phyloP scores from a whole-genome alignment of 2,888 invertebrate genomes.

The Ditula angustiorana region DNA sequence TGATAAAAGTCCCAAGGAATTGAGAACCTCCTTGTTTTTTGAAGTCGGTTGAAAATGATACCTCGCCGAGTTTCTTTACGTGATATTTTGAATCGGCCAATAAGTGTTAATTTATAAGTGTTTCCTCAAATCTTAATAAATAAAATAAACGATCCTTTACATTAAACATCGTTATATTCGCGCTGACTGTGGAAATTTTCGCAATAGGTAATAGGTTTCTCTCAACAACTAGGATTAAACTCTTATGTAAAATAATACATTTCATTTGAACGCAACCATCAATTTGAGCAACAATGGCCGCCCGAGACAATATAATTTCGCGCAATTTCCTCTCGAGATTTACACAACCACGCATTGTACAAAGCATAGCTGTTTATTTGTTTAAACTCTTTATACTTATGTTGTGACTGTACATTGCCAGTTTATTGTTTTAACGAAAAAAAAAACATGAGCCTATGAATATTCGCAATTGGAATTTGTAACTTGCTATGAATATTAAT shows the following conservation, averaged over 20 bases:
- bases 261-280: constrained; percentile 30
- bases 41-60: too few relatives aligned
- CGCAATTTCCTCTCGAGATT: constrained; percentile 25
- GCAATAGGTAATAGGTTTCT: neutral
- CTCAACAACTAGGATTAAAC: constrained; percentile 20
- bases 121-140: too few relatives aligned
- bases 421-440: constrained; percentile 3
- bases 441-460: neutral
- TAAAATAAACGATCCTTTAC: neutral
- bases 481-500: constrained; percentile 1
- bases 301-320: constrained; percentile 34
- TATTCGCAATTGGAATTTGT: constrained; percentile 1
- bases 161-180: neutral
- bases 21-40: too few relatives aligned
- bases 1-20: too few relatives aligned
- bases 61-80: too few relatives aligned
- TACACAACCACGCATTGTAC: constrained; percentile 20
- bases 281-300: constrained; percentile 36
- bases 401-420: neutral
- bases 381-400: constrained; percentile 28
- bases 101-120: too few relatives aligned
- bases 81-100: too few relatives aligned
- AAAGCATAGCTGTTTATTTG: constrained; percentile 24
- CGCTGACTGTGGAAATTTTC: neutral
- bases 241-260: constrained; percentile 37